A percentile compares a stretch with the other conserved stretches of the same genome.
Conservation (phyloP, 2,797 vertebrate genomes). For the Capromys pilorides region DNA sequence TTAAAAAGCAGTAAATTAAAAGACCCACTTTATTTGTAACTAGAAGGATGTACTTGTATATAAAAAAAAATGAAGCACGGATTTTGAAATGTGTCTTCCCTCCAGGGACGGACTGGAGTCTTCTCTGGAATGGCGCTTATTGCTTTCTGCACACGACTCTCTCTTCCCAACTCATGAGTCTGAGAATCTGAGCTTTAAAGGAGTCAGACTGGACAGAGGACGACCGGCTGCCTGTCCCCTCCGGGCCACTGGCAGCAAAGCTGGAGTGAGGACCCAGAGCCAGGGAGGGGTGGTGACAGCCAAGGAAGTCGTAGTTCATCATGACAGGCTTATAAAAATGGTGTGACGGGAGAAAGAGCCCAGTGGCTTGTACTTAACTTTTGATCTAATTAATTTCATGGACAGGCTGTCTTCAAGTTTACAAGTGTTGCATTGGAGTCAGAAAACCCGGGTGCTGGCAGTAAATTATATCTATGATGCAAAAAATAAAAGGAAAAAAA, state of each 20-base stretch:
- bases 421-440: constrained; percentile 53
- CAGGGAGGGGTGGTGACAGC: neutral
- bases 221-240: neutral
- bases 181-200: neutral
- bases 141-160: neutral
- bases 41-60: neutral
- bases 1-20: constrained; percentile 31
- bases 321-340: constrained; percentile 52
- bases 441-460: neutral
- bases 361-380: constrained; percentile 28
- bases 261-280: neutral
- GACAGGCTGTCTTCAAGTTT: constrained; percentile 55
- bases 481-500: neutral
- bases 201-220: neutral
- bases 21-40: neutral
- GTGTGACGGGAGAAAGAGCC: neutral
- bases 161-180: neutral
- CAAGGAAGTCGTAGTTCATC: neutral
- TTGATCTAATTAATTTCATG: constrained; percentile 52
- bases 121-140: neutral
- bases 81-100: neutral
- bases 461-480: constrained; percentile 7
- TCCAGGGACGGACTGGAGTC: neutral
- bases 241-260: neutral
- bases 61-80: neutral